Evolutionary conservation across 1,140 invertebrate genomes (phyloP).

Genomic region (Pollicipes pollicipes): DNA sequence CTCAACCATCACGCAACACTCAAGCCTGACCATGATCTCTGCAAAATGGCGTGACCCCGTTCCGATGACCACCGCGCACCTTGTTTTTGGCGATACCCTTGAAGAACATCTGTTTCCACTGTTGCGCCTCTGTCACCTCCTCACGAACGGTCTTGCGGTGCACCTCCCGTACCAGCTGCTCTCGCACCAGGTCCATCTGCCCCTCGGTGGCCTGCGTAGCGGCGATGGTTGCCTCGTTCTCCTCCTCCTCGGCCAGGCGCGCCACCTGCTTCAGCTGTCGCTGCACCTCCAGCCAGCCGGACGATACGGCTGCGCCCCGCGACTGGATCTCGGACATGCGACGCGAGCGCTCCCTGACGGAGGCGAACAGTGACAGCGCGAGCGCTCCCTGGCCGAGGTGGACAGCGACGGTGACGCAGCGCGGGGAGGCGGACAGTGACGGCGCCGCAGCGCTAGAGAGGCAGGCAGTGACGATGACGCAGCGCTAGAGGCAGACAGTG

Average conservation of each 20-base stretch:
- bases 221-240: not conserved
- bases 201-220: not conserved
- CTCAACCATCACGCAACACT: too few species aligned
- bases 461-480: too few species aligned
- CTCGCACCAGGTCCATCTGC: not conserved
- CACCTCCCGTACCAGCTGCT: not conserved
- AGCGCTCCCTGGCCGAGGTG: too few species aligned
- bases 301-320: not conserved
- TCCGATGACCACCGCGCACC: not conserved
- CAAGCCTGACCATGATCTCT: too few species aligned
- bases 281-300: not conserved
- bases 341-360: not conserved
- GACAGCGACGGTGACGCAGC: too few species aligned
- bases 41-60: too few species aligned
- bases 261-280: not conserved
- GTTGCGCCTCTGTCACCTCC: not conserved
- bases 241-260: not conserved
- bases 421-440: too few species aligned
- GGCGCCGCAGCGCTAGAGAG: too few species aligned
- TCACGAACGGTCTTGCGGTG: not conserved
- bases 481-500: too few species aligned
- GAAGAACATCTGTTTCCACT: slow-evolving; percentile 1
- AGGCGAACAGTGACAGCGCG: too few species aligned
- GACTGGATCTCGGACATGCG: not conserved
- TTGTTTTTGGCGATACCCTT: not conserved